A percentile compares a stretch with the other conserved stretches of the same genome.
Conservation (phyloP, 1,140 invertebrate genomes). For the Acromyrmex charruanus region DNA sequence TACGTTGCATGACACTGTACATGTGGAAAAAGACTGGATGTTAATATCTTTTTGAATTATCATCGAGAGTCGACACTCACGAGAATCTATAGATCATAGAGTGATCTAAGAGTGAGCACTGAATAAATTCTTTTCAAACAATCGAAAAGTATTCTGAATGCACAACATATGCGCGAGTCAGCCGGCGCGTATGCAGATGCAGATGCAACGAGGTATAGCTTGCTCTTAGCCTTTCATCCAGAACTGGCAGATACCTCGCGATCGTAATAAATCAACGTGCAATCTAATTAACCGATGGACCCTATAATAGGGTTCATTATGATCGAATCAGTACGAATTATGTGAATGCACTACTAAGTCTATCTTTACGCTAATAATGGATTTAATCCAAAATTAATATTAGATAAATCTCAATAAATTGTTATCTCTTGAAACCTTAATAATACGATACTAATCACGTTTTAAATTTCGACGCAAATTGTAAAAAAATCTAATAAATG, state of each 20-base stretch:
- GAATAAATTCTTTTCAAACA: constrained; percentile 45
- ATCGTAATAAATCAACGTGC: constrained; percentile 79
- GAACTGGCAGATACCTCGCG: constrained; percentile 55
- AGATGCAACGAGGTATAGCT: constrained; percentile 30
- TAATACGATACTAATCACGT: neutral
- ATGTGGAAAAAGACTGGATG: neutral
- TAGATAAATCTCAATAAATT: constrained; percentile 14
- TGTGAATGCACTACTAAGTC: constrained; percentile 58
- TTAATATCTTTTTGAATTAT: constrained; percentile 37
- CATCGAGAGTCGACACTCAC: constrained; percentile 31
- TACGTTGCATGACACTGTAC: neutral
- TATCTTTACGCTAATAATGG: constrained; percentile 26
- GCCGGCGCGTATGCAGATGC: constrained; percentile 21
- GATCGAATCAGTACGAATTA: constrained; percentile 77
- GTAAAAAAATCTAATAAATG: neutral
- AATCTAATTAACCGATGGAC: constrained; percentile 79
- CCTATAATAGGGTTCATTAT: constrained; percentile 80
- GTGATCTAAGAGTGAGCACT: constrained; percentile 35
- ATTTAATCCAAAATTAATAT: constrained; percentile 24
- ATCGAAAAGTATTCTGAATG: constrained; percentile 52
- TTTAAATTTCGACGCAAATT: neutral
- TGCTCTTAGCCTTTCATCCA: constrained; percentile 31
- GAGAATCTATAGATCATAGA: constrained; percentile 7
- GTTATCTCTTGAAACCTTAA: neutral
- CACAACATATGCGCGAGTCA: constrained; percentile 56